Base-by-base conservation (phyloP, 2,797 vertebrate species). In the Sebastes steindachneri region DNA sequence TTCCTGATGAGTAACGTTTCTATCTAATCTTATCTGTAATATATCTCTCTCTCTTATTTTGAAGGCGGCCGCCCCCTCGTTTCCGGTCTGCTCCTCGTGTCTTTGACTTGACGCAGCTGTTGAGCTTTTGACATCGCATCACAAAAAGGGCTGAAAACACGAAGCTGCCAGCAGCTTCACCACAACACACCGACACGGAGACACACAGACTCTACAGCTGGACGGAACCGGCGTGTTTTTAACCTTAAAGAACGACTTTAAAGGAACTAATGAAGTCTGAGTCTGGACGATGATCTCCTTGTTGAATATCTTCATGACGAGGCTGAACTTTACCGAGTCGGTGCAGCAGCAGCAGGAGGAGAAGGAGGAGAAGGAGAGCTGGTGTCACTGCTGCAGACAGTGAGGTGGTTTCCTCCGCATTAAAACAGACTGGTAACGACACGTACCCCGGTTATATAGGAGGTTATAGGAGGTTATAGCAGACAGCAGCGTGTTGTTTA, bases 301-400 rank as follows among this genome's bases (percentile, higher is more conserved):
- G 60, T 23, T n/a, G 58, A 59, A 8, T 5, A 29, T 48, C 15
- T 8, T 9, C 37, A 41, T 35, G 51, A 25, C 65, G 1, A 7
- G 41, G 65, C 60, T 72, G 29, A 87, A 89, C 77, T 91, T 82
- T 79, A 5, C 60, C 26, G 65, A 60, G 54, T 4, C 68, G 25
- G 54, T 9, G 65, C 62, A 55, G 10, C 45, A 7, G 41, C 41
- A 11, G 11, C 58, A 19, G 37, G 2, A 41, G 37, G 11, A 37
- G 35, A 2, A 37, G 37, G 4, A 37, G 33, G 37, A 29, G 37
- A 41, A 6, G 14, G 37, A 15, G 37, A 41, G 23, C 57, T 19
- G 60, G 21, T 54, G 23, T 48, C 77, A 1, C 37, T 3, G 73
- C 65, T 3, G 73, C 65, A 2, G 41, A 15, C 28, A 1, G 31